Evolutionary conservation across 2,888 invertebrate species (phyloP), one percentile per base, ranked within the genome.

Genomic region (Anticlea derivata): DNA sequence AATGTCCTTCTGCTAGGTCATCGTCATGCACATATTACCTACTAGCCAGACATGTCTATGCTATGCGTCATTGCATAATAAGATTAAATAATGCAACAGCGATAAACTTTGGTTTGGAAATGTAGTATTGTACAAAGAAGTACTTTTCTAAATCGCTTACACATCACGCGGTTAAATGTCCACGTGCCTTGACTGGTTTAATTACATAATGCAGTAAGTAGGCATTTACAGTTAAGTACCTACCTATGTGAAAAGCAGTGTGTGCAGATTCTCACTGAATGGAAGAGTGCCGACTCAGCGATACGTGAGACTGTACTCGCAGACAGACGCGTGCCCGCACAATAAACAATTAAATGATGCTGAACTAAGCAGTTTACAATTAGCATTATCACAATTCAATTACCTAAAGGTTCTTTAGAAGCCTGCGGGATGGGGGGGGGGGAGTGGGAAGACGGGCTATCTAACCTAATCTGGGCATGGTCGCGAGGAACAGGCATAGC

Each of bases 201-300:
- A 7, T 24, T 26, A 10, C 34, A 37, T 37, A 43, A 31, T 26
- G 7, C 3, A 44, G 20, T 10, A 5, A 5, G 27, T 30, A 11
- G n/a, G 35, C 34, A 23, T n/a, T 8, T 1, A 8, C 8, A 20
- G 5, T 5, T 8, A 17, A 10, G 11, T 24, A n/a, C 7, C 12
- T 12, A 23, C 7, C 7, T 13, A 13, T 41, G 46, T 22, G 45
- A 46, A 46, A 24, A 17, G 26, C 12, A 6, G 26, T 10, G 50
- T 29, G 10, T 2, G 35, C 46, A 46, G 29, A 29, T 40, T 40
- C 29, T 24, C 24, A 50, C 24, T 50, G 50, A 50, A 39, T 45
- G 45, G 39, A 27, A 11, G 33, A 12, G 11, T 6, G 51, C 29
- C 17, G 45, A 37, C 23, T 31, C 40, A 7, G 46, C 51, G 37